Conservation (phyloP, 2,113 vertebrate genomes). For the Phrynocephalus versicolor region DNA sequence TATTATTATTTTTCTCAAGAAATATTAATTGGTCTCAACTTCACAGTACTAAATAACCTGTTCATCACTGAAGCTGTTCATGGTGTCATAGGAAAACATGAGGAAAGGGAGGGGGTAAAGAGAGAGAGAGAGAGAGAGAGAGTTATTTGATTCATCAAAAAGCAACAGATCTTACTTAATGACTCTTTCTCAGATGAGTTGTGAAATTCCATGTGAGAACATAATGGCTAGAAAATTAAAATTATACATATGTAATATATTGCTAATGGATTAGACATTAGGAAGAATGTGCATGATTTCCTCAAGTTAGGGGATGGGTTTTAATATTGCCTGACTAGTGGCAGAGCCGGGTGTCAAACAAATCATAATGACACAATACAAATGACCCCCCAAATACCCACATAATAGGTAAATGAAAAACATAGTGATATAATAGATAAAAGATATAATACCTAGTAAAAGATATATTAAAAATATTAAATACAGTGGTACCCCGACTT, state of each 20-base stretch:
- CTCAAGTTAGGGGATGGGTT: no score
- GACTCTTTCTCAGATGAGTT: not conserved
- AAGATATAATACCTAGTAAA: no score
- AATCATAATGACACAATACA: no score
- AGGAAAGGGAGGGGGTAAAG: not conserved
- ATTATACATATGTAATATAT: not conserved
- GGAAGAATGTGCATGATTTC: not conserved
- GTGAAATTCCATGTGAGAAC: not conserved
- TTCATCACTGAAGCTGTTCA: not conserved
- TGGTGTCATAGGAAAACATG: not conserved
- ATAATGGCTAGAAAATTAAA: not conserved
- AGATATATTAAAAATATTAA: no score
- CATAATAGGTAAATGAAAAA: no score
- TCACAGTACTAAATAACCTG: not conserved
- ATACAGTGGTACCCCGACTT: no score
- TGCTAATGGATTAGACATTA: not conserved
- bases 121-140: not conserved
- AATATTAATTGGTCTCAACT: not conserved
- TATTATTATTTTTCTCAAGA: no score
- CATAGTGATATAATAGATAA: no score
- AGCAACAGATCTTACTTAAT: not conserved
- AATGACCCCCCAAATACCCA: no score
- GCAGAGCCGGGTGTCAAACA: no score
- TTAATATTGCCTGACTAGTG: no score
- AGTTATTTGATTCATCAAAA: not conserved